These are phyloP conservation scores for Eucera pruinosa DNA, from an alignment of 2,888 invertebrate genomes.

Conservation along the genomic window DNA sequence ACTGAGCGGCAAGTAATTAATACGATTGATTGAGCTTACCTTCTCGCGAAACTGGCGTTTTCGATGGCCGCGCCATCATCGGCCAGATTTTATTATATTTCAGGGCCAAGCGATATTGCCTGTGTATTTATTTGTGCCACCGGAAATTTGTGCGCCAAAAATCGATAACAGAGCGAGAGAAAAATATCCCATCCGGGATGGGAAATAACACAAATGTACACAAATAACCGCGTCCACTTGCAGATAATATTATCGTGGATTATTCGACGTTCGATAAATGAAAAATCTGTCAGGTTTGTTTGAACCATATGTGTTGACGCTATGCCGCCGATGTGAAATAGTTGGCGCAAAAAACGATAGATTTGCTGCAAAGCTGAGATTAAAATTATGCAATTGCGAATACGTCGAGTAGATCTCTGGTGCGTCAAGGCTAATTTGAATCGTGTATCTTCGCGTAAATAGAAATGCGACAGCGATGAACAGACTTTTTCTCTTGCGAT, in stretches of 20 bases:
- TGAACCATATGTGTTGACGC: background rate
- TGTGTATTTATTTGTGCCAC: slow-evolving; percentile 13
- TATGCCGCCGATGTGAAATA: background rate
- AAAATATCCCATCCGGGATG: slow-evolving; percentile 19
- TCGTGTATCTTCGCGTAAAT: background rate
- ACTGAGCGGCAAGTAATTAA: slow-evolving; percentile 58
- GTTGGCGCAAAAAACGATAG: background rate
- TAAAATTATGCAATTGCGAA: too few species aligned
- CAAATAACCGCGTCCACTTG: slow-evolving; percentile 36
- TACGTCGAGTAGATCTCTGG: too few species aligned
- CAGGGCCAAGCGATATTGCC: slow-evolving; percentile 4
- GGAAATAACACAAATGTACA: slow-evolving; percentile 21
- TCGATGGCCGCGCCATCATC: slow-evolving; percentile 12
- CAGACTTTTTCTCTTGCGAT: too few species aligned
- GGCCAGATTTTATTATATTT: slow-evolving; percentile 51
- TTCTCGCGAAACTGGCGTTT: slow-evolving; percentile 39
- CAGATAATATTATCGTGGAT: slow-evolving; percentile 37
- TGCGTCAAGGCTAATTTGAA: too few species aligned
- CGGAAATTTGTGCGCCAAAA: slow-evolving; percentile 31
- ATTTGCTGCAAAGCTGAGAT: background rate
- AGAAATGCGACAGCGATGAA: too few species aligned
- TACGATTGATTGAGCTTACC: slow-evolving; percentile 57
- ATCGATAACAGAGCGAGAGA: background rate
- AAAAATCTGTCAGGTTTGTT: slow-evolving; percentile 19
- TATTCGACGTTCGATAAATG: slow-evolving; percentile 43